These are phyloP conservation scores for Mythimna ferrago DNA, from an alignment of 2,888 invertebrate species.

Conservation along the genomic window DNA sequence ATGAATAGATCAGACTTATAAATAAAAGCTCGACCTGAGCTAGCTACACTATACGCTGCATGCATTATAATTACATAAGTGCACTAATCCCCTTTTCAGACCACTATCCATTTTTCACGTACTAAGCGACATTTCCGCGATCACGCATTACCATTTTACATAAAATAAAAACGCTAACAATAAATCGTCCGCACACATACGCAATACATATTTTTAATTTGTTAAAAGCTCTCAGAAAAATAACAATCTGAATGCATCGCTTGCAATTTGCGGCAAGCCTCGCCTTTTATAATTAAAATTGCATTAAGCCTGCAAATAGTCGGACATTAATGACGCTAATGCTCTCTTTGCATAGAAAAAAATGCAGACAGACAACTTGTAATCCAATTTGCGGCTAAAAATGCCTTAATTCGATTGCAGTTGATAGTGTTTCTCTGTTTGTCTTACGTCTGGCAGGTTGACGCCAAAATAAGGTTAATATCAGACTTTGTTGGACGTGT, in stretches of 20 bases:
- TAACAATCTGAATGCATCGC: conserved; percentile 86
- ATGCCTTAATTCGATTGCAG: conserved; percentile 72
- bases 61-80: conserved; percentile 14
- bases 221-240: conserved; percentile 88
- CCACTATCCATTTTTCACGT: conserved; percentile 47
- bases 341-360: conserved; percentile 83
- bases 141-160: conserved; percentile 37
- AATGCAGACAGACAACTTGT: conserved; percentile 76
- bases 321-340: conserved; percentile 83
- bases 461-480: conserved; percentile 46
- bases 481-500: conserved; percentile 14
- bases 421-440: conserved; percentile 57
- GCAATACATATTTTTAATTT: conserved; percentile 83
- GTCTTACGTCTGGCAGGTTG: conserved; percentile 59
- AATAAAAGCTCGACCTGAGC: too few species aligned
- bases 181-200: conserved; percentile 59
- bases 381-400: conserved; percentile 76
- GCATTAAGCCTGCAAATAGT: conserved; percentile 86
- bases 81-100: conserved; percentile 21
- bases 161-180: conserved; percentile 43
- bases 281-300: conserved; percentile 90
- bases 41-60: background rate
- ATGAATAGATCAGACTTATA: too few species aligned
- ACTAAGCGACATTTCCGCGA: conserved; percentile 53
- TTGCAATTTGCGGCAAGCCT: conserved; percentile 82